Base-by-base conservation (phyloP, 2,113 vertebrate species). In the Conger conger region DNA sequence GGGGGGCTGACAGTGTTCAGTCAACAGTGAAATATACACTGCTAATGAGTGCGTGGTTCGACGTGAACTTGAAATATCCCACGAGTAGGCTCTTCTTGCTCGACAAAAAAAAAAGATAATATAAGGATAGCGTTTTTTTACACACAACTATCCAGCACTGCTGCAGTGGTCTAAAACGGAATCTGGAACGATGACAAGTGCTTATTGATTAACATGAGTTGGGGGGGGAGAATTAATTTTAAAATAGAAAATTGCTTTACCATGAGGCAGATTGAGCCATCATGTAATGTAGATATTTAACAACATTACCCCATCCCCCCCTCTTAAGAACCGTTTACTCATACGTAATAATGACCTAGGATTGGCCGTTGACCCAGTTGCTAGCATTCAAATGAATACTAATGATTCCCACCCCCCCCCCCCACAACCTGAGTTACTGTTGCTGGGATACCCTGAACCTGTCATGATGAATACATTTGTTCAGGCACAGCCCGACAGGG, bases 201-300 rank as follows among this genome's bases (percentile, higher is more conserved):
- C 42, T 79, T n/a, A 54, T 73, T 81, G 82, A 77, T 83, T 83
- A 83, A 83, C 9, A 83, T 27, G 42, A 42, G 33, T 30, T 8
- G 33, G 53, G 38, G 38, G 33, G 53, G 38, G 38, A 73, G 73
- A 82, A 63, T 37, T 53, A 76, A 76, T 76, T 76, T 13, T 76
- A 76, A 76, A 4, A 36, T 30, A 76, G 36, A 27, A n/a, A 73
- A 83, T 76, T 38, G 76, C 35, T 78, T 78, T 17, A 38, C 27
- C 9, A 45, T 30, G 45, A 53, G 42, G 42, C 73, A 54, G 68
- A 83, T 78, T 78, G 73, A 83, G 37, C 33, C 33, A 53, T 42
- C 5, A 20, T 76, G 30, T 20, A 35, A 38, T 83, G 17, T 40
- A 37, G 63, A 83, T 68, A 42, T 68, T 83, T 77, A 78, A 54